These are phyloP conservation scores for Phyllostomus hastatus DNA, from an alignment of 2,113 vertebrate genomes.

Conservation along the genomic window DNA sequence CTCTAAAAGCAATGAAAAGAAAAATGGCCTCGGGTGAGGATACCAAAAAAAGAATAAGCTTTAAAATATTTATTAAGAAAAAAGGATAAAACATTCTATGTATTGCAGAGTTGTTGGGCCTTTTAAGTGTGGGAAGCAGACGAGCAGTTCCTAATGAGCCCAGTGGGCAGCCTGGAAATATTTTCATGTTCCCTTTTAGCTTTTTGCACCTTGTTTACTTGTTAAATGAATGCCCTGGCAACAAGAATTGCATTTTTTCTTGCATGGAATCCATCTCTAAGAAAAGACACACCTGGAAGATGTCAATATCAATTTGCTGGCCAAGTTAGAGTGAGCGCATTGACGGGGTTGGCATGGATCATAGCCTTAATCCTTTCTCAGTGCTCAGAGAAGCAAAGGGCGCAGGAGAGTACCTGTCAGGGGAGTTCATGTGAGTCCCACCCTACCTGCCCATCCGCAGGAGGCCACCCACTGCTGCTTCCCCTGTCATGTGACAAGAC, in stretches of 20 bases:
- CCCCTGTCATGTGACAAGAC: not conserved
- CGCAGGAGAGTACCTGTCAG: not conserved
- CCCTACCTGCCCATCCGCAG: not conserved
- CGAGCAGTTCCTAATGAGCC: not conserved
- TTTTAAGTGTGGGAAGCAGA: not conserved
- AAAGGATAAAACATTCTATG: not conserved
- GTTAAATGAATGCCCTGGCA: constrained; percentile 51
- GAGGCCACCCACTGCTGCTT: not conserved
- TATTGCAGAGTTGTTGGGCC: not conserved
- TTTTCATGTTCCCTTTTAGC: not conserved
- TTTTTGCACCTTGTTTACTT: constrained; percentile 56
- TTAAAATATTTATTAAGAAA: constrained; percentile 40
- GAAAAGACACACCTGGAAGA: constrained; percentile 55
- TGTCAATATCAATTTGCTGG: constrained; percentile 42
- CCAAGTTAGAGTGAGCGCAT: constrained; percentile 18
- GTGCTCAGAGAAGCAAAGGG: constrained; percentile 24
- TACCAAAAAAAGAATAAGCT: not conserved
- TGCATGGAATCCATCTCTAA: constrained; percentile 22
- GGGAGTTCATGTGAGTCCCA: not conserved
- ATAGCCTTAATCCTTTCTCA: constrained; percentile 46
- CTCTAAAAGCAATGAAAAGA: too few relatives aligned
- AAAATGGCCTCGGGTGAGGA: too few relatives aligned
- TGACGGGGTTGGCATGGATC: constrained; percentile 24
- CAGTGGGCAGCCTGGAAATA: not conserved
- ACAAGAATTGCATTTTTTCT: constrained; percentile 47